Evolutionary conservation across 1,140 invertebrate genomes (phyloP).

Genomic region (Eurosta solidaginis): DNA sequence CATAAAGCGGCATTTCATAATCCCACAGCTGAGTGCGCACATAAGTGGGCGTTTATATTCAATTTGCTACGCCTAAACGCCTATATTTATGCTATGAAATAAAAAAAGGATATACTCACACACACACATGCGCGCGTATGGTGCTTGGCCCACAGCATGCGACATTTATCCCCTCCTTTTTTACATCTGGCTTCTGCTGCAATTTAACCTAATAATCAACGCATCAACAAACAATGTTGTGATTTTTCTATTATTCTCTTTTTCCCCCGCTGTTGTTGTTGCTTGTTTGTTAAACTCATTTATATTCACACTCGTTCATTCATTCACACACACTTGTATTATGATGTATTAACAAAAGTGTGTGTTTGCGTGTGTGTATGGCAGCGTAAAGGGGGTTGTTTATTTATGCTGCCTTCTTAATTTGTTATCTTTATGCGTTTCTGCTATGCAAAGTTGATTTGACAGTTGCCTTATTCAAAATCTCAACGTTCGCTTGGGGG

Average conservation of each 20-base stretch:
- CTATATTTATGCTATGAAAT: conserved; percentile 33
- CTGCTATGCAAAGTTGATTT: neutral
- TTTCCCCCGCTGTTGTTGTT: too few relatives aligned
- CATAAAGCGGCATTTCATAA: conserved; percentile 35
- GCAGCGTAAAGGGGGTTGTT: conserved; percentile 11
- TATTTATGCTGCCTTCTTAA: conserved; percentile 14
- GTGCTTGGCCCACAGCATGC: neutral
- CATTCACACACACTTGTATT: neutral
- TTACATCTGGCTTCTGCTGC: conserved; percentile 36
- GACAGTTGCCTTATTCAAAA: conserved; percentile 30
- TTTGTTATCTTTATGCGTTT: conserved; percentile 20
- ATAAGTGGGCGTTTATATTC: conserved; percentile 58
- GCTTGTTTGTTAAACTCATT: too few relatives aligned
- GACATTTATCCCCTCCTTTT: neutral
- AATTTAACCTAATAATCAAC: conserved; percentile 60
- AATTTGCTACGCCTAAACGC: conserved; percentile 47
- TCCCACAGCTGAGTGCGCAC: conserved; percentile 53
- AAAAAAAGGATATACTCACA: neutral
- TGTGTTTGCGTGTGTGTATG: too few relatives aligned
- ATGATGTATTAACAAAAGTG: too few relatives aligned
- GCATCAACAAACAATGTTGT: conserved; percentile 52
- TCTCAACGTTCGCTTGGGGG: neutral
- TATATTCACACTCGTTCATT: neutral
- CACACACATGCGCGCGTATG: too few relatives aligned
- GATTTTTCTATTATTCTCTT: conserved; percentile 11